These are phyloP conservation scores for Habrosyne pyritoides DNA, from an alignment of 2,888 invertebrate genomes.

Conservation along the genomic window DNA sequence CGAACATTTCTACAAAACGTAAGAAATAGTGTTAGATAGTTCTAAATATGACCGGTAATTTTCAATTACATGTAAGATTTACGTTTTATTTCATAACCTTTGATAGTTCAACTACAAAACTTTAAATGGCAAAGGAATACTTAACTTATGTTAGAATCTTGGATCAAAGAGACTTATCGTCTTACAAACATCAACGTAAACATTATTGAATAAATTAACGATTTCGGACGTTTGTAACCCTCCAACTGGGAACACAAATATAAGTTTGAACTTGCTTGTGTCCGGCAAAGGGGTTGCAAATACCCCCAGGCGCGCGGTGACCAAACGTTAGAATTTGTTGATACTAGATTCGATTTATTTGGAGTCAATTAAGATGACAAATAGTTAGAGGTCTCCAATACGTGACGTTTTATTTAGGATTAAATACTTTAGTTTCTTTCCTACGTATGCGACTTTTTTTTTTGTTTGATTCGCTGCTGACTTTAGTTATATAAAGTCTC, in stretches of 20 bases:
- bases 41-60: too few relatives aligned
- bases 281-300: slow-evolving; percentile 2
- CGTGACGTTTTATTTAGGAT: not conserved
- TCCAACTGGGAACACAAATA: slow-evolving; percentile 2
- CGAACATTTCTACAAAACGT: too few relatives aligned
- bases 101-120: not conserved
- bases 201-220: slow-evolving; percentile 2
- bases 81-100: not conserved
- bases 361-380: not conserved
- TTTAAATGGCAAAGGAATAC: not conserved
- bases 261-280: not conserved
- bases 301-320: not conserved
- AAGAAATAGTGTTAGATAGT: too few relatives aligned
- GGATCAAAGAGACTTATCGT: slow-evolving; percentile 2
- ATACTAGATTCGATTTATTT: not conserved
- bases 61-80: too few relatives aligned
- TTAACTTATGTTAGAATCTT: not conserved
- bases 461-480: too few relatives aligned
- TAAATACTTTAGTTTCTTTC: not conserved
- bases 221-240: not conserved
- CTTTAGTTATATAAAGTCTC: too few relatives aligned
- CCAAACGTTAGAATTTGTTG: not conserved
- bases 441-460: too few relatives aligned
- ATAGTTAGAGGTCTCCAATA: not conserved
- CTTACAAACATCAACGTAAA: slow-evolving; percentile 3